These are phyloP conservation scores for Pollachius pollachius DNA, from an alignment of 2,113 vertebrate genomes.

Conservation along the genomic window DNA sequence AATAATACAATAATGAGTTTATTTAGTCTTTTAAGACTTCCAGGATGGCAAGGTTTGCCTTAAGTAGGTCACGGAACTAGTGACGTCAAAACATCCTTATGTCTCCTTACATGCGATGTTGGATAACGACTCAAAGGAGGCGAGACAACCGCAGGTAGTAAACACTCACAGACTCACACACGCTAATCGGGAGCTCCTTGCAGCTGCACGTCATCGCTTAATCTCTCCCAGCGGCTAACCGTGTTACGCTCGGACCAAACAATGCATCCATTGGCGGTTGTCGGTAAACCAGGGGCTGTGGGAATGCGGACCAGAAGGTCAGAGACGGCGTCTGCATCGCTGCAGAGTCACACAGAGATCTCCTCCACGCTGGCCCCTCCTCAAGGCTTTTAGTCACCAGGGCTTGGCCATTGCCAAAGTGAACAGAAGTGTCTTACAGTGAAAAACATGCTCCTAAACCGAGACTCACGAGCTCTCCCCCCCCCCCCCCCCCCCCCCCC, in stretches of 20 bases:
- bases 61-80: too few relatives aligned
- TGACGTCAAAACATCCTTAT: too few relatives aligned
- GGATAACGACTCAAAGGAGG: too few relatives aligned
- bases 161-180: conserved; percentile 6
- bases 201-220: conserved; percentile 22
- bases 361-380: too few relatives aligned
- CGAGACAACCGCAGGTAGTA: background rate
- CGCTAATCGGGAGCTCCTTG: conserved; percentile 4
- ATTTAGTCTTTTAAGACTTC: too few relatives aligned
- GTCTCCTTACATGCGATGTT: too few relatives aligned
- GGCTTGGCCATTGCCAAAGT: background rate
- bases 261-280: conserved; percentile 21
- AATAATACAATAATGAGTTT: too few relatives aligned
- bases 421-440: background rate
- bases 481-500: background rate
- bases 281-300: conserved; percentile 23
- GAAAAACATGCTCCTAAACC: background rate
- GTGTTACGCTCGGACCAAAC: conserved; percentile 20
- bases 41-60: too few relatives aligned
- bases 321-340: too few relatives aligned
- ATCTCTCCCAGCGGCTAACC: conserved; percentile 25
- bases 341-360: too few relatives aligned
- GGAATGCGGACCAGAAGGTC: too few relatives aligned
- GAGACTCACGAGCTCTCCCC: background rate
- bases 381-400: too few relatives aligned